Percentiles rank a stretch among this genome's conserved stretches.
Conservation (phyloP, 2,113 vertebrate genomes). For the Polypterus bichir region DNA sequence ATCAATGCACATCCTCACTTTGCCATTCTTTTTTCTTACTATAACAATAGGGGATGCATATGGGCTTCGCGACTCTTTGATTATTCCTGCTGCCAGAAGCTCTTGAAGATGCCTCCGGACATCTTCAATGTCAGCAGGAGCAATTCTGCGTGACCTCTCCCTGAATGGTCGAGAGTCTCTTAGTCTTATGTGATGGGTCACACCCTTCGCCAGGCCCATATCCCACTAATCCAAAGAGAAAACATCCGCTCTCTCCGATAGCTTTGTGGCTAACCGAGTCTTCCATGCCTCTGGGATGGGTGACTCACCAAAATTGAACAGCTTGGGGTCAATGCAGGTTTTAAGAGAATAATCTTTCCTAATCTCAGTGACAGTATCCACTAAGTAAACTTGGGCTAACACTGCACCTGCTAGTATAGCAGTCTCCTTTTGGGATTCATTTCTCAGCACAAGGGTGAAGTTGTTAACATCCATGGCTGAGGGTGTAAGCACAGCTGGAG, state of each 20-base stretch:
- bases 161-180: neutral
- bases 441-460: too few species aligned
- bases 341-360: too few species aligned
- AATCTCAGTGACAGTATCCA: too few species aligned
- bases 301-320: too few species aligned
- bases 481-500: too few species aligned
- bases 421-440: too few species aligned
- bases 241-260: slow-evolving; percentile 3
- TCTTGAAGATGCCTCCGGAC: slow-evolving; percentile 3
- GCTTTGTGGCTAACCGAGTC: neutral
- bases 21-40: slow-evolving; percentile 13
- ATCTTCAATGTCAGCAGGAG: neutral
- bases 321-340: too few species aligned
- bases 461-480: too few species aligned
- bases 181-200: neutral
- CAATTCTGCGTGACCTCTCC: neutral
- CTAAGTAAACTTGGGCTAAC: too few species aligned
- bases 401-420: too few species aligned
- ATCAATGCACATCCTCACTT: slow-evolving; percentile 11
- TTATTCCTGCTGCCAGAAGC: slow-evolving; percentile 3
- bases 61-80: slow-evolving; percentile 8
- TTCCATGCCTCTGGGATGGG: too few species aligned
- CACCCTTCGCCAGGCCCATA: neutral
- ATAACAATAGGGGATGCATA: slow-evolving; percentile 16
- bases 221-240: slow-evolving; percentile 1